Conservation (phyloP, 2,113 vertebrate genomes). For the Gymnorhina tibicen region DNA sequence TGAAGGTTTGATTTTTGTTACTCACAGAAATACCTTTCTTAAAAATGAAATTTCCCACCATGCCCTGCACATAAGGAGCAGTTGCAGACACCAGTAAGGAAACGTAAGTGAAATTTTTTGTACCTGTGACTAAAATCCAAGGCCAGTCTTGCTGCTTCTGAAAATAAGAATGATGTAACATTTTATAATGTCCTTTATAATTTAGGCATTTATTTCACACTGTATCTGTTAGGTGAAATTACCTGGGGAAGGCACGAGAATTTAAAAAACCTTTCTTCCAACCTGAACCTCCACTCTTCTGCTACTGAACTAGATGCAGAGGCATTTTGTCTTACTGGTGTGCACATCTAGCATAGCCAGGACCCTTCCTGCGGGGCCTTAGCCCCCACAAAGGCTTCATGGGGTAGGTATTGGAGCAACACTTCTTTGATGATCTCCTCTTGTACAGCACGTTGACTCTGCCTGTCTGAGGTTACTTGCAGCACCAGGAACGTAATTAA, state of each 20-base stretch:
- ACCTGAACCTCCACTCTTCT: not conserved
- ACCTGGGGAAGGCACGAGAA: not conserved
- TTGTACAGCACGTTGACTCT: accelerated
- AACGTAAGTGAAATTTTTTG: not conserved
- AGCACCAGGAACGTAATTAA: not conserved
- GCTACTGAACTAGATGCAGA: not conserved
- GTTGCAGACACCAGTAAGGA: not conserved
- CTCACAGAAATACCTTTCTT: not conserved
- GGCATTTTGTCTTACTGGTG: not conserved
- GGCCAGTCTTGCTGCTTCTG: not conserved
- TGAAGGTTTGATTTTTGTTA: not conserved
- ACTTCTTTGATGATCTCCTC: not conserved
- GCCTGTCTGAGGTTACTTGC: not conserved
- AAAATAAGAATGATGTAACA: not conserved
- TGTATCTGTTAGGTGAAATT: not conserved
- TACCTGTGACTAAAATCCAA: not conserved
- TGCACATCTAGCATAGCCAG: not conserved
- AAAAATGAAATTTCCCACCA: not conserved
- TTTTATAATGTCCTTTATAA: not conserved
- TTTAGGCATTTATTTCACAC: not conserved
- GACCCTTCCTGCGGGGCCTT: not conserved
- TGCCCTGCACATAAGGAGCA: not conserved
- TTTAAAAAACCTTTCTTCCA: not conserved
- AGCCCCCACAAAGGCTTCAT: not conserved
- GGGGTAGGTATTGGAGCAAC: not conserved